These are phyloP conservation scores for Megalopta genalis DNA, from an alignment of 1,140 invertebrate genomes.

Conservation along the genomic window DNA sequence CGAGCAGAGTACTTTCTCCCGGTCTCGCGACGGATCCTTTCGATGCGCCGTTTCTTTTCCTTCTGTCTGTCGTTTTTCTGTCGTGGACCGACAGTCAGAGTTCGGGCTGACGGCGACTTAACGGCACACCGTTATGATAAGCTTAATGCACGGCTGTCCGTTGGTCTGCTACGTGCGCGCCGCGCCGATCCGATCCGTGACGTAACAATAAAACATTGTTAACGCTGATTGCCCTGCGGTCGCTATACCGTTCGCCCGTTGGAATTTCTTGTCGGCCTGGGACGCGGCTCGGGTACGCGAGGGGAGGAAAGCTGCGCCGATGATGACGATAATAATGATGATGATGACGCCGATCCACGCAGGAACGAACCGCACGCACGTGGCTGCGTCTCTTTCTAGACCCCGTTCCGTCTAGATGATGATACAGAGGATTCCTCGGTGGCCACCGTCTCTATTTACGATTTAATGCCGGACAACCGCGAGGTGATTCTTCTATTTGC, in stretches of 20 bases:
- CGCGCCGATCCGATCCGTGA: constrained; percentile 71
- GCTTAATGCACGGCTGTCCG: constrained; percentile 77
- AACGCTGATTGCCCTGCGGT: constrained; percentile 76
- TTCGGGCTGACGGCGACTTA: constrained; percentile 62
- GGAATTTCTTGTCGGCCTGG: constrained; percentile 62
- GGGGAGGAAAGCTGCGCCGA: constrained; percentile 46
- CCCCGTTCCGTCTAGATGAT: not conserved
- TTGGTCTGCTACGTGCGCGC: constrained; percentile 63
- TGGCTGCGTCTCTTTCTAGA: constrained; percentile 15
- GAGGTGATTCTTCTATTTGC: not conserved
- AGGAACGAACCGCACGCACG: constrained; percentile 46
- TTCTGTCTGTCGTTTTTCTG: constrained; percentile 12
- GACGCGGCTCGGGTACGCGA: constrained; percentile 5
- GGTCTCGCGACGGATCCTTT: constrained; percentile 44
- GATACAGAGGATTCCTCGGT: not conserved
- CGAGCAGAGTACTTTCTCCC: no score
- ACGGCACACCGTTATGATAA: constrained; percentile 74
- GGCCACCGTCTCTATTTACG: not conserved
- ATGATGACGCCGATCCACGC: constrained; percentile 55
- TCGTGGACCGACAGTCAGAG: constrained; percentile 28
- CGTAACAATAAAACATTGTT: constrained; percentile 80
- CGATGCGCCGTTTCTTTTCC: constrained; percentile 39
- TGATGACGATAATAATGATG: constrained; percentile 62
- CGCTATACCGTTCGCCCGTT: constrained; percentile 67
- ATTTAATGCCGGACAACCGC: not conserved